Evolutionary conservation across 2,113 vertebrate genomes (phyloP).

Genomic region (Turnix velox): DNA sequence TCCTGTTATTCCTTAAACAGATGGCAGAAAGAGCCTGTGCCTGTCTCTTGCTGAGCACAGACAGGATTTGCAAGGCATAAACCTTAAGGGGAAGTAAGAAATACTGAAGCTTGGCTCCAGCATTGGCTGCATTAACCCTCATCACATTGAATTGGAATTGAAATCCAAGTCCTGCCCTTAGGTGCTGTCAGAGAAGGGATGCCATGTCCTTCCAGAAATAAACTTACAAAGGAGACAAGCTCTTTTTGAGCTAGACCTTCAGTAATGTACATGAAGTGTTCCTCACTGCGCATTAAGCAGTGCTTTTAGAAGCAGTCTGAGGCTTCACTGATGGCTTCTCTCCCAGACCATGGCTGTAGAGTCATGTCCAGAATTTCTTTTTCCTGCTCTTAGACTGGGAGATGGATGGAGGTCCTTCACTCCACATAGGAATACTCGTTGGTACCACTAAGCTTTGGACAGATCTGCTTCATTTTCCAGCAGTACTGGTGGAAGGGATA

Average conservation of each 20-base stretch:
- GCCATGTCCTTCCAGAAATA: background rate
- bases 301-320: background rate
- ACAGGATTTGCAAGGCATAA: background rate
- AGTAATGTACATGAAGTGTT: background rate
- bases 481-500: background rate
- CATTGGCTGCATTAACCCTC: background rate
- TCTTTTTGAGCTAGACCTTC: background rate
- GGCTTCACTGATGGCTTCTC: background rate
- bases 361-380: background rate
- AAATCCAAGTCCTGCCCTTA: background rate
- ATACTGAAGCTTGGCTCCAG: background rate
- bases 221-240: background rate
- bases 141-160: rapidly evolving
- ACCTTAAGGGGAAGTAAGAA: background rate
- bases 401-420: background rate
- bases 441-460: background rate
- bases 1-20: background rate
- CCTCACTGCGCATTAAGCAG: background rate
- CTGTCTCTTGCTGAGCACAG: background rate
- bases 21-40: background rate
- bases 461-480: background rate
- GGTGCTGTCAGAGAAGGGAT: background rate
- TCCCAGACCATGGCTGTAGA: background rate
- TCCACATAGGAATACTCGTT: background rate
- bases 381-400: background rate